These are phyloP conservation scores for Amphiduros pacificus DNA, from an alignment of 2,888 invertebrate species.

Conservation along the genomic window DNA sequence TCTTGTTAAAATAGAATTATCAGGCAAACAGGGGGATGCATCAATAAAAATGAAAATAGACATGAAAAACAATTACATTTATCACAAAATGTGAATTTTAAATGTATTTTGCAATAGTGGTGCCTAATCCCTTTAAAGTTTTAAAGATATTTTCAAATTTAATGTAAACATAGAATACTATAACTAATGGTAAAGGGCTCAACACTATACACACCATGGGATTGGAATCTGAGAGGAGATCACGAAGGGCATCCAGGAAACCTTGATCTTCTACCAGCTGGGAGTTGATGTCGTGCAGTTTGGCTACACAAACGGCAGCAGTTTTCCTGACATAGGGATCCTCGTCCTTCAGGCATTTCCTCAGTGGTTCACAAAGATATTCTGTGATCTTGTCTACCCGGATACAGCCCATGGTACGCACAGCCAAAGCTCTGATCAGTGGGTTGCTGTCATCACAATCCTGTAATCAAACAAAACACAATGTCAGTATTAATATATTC, in stretches of 20 bases:
- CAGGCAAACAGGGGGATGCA: no score
- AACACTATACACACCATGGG: slow-evolving; percentile 83
- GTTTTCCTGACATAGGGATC: slow-evolving; percentile 77
- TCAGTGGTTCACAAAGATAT: slow-evolving; percentile 95
- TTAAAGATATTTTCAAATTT: no score
- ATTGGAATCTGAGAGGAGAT: slow-evolving; percentile 96
- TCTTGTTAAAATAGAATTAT: no score
- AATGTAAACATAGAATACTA: no score
- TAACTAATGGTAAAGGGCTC: no score
- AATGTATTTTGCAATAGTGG: no score
- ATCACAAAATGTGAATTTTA: no score
- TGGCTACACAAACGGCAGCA: slow-evolving; percentile 98
- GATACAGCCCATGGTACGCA: slow-evolving; percentile 99
- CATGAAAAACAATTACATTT: no score
- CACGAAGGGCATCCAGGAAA: slow-evolving; percentile 94
- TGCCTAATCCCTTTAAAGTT: no score
- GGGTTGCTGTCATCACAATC: slow-evolving; percentile 99
- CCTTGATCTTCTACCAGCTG: slow-evolving; percentile 81
- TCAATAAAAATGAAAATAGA: no score
- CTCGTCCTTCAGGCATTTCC: slow-evolving; percentile 69
- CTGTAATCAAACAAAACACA: slow-evolving; percentile 60
- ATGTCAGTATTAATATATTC: no score
- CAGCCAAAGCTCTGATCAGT: slow-evolving; percentile 94
- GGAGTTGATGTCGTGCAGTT: slow-evolving; percentile 92
- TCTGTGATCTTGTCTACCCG: slow-evolving; percentile 99